Evolutionary conservation across 2,888 invertebrate genomes (phyloP).

Genomic region (Cyclophora punctaria): DNA sequence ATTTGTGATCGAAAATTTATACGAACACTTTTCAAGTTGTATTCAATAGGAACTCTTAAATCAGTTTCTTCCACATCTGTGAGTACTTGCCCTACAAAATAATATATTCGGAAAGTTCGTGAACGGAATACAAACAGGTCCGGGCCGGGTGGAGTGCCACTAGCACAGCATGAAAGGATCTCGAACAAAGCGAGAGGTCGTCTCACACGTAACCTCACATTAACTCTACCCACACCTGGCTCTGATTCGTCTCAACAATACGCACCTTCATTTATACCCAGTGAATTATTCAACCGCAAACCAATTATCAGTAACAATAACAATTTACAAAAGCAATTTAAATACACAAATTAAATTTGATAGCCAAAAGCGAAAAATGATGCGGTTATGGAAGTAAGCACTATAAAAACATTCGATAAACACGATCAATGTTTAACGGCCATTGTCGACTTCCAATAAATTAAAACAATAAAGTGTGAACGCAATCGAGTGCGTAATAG

Average conservation of each 20-base stretch:
- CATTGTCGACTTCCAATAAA: slow-evolving; percentile 14
- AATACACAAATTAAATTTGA: slow-evolving; percentile 13
- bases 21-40: slow-evolving; percentile 42
- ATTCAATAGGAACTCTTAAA: slow-evolving; percentile 60
- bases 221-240: slow-evolving; percentile 13
- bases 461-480: slow-evolving; percentile 10
- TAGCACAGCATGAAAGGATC: slow-evolving; percentile 48
- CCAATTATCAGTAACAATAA: slow-evolving; percentile 23
- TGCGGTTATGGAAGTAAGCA: slow-evolving; percentile 10
- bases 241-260: slow-evolving; percentile 17
- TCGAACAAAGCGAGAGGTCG: slow-evolving; percentile 51
- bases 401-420: slow-evolving; percentile 10
- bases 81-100: slow-evolving; percentile 50
- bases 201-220: slow-evolving; percentile 39
- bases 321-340: slow-evolving; percentile 21
- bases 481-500: slow-evolving; percentile 16
- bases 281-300: slow-evolving; percentile 13
- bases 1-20: slow-evolving; percentile 36
- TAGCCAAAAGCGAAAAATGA: slow-evolving; percentile 8
- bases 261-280: background rate
- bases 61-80: slow-evolving; percentile 57
- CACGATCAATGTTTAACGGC: slow-evolving; percentile 8
- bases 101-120: slow-evolving; percentile 68
- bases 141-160: slow-evolving; percentile 47
- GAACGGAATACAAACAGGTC: slow-evolving; percentile 65